Evolutionary conservation across 1,140 invertebrate species (phyloP), one percentile per base, ranked within the genome.

Genomic region (Andricus grossulariae): DNA sequence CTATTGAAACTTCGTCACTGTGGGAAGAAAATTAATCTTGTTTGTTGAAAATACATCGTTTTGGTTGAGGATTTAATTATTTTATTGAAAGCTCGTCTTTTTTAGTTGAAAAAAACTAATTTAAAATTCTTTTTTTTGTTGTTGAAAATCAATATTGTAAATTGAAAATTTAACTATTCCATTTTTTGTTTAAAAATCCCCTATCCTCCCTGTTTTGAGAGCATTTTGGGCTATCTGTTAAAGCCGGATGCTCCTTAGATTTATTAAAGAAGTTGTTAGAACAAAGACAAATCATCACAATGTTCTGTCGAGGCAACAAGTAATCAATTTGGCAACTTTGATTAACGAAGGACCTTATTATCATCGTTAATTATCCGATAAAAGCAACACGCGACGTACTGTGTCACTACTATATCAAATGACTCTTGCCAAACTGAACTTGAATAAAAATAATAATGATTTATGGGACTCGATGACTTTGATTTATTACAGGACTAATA

Each of bases 381-480:
- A 32, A 39, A 32, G 60, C 60, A 66, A 16, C 32, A 45, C 25
- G 60, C 60, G 25, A 66, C 60, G 39, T 32, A 66, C 32, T n/a
- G 25, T 66, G 21, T 16, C 25, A 66, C 60, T 66, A 66, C 39
- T 16, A 66, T 66, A 66, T 66, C 25, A 66, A 66, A 66, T 39
- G 60, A 66, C 25, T 45, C 25, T 66, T 66, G 21, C 60, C 32
- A 39, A 66, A 66, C 32, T 66, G 25, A 66, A 66, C 60, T 66
- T 66, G 32, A 66, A 39, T 66, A 66, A 15, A 15, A 66, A 66
- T 66, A 66, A 66, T 21, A 66, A 66, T 66, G 60, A 66, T 66
- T 66, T 66, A 66, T 66, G 60, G 45, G 1, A 39, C 60, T 66
- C 25, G 60, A 66, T 16, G 60, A 39, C 60, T 66, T 39, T 66